Conservation (phyloP, 2,113 vertebrate species). For the Tupaia tana region DNA sequence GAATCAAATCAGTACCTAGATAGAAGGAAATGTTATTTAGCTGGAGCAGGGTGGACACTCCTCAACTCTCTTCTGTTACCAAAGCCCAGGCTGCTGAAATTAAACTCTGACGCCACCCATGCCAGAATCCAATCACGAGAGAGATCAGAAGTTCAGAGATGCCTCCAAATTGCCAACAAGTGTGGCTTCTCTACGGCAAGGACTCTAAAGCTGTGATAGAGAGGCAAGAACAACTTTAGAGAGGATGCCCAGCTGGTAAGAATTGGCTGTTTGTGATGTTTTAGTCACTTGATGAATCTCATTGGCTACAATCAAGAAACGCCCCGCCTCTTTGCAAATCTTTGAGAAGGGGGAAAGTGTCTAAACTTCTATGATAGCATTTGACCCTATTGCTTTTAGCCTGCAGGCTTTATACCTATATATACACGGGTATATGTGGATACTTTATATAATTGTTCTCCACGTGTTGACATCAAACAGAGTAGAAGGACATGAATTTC, state of each 20-base stretch:
- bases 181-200: conserved; percentile 77
- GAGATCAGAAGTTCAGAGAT: conserved; percentile 86
- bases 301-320: conserved; percentile 91
- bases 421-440: conserved; percentile 80
- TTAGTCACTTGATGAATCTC: conserved; percentile 86
- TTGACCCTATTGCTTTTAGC: conserved; percentile 94
- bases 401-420: conserved; percentile 84
- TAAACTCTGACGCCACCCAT: conserved; percentile 86
- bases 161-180: conserved; percentile 84
- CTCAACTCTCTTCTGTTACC: conserved; percentile 63
- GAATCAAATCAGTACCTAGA: conserved; percentile 47
- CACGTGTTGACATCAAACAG: conserved; percentile 83
- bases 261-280: conserved; percentile 89
- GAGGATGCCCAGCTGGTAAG: conserved; percentile 94
- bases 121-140: conserved; percentile 81
- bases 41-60: conserved; percentile 75
- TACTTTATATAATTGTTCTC: conserved; percentile 84
- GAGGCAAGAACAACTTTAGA: conserved; percentile 79
- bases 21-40: conserved; percentile 82
- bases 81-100: conserved; percentile 85
- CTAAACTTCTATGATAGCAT: conserved; percentile 91
- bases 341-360: conserved; percentile 94
- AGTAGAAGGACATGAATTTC: conserved; percentile 92
- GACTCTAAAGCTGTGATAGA: conserved; percentile 83
- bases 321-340: conserved; percentile 93